Base-by-base conservation (phyloP, 2,797 vertebrate species). In the Brachyalestes nurse region DNA sequence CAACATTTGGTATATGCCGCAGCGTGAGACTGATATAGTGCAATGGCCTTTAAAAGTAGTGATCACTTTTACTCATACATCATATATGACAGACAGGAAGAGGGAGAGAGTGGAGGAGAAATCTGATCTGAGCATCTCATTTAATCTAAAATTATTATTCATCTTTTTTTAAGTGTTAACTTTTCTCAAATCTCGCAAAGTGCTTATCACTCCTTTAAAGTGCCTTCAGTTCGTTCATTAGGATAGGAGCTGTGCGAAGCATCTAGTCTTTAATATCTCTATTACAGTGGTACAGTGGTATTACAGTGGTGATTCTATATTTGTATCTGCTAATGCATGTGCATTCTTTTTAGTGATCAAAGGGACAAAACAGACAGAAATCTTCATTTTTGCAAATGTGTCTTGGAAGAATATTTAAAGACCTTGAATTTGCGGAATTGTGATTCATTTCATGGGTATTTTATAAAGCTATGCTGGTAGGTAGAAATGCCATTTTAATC, bases 21-120 rank as follows among this genome's bases (percentile, higher is more conserved):
- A 34, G 34, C 17, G 17, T 17, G 10, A 65, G 28, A 17, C 62
- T 38, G 34, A 34, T 34, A 34, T 34, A 73, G 6, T 40, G 71
- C 10, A 9, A 58, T 55, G 28, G 25, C 25, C 45, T 51, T 51
- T 72, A 16, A 49, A 53, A 55, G 3, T 17, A 72, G 13, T 6
- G 38, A 66, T 55, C 49, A 55, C 49, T 34, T 14, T 72, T 53
- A 53, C 23, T 72, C 16, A 72, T 53, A 53, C 25, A 72, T 55
- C 45, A 53, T 72, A 55, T 38, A 66, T 66, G 64, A 42, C 17
- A 34, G 25, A 62, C 12, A 62, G 9, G n/a, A 25, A 17, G 55
- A 28, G 9, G 9, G 10, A 8, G 60, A 62, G 12, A 17, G 25
- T 16, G 60, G 16, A 4, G 5, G 25, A 72, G 49, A 28, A 19